phyloP scores from a whole-genome alignment of 1,140 invertebrate species.

The Neodiprion lecontei region DNA sequence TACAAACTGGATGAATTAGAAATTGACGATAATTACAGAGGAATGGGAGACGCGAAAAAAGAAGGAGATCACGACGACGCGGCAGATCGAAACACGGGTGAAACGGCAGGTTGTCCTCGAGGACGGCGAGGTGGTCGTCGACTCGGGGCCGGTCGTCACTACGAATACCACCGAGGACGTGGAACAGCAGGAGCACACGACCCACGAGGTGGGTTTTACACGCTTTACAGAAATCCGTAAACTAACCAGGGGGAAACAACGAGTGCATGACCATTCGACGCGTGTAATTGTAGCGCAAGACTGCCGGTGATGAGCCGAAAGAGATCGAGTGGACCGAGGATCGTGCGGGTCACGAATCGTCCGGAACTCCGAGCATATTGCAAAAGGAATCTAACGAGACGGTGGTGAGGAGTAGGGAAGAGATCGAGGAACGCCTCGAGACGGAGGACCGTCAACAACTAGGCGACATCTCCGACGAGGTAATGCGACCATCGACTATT shows the following conservation, averaged over 20 bases:
- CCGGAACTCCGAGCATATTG: slow-evolving; percentile 68
- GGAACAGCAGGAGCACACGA: slow-evolving; percentile 84
- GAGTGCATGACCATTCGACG: slow-evolving; percentile 47
- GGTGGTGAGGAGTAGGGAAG: slow-evolving; percentile 79
- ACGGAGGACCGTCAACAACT: slow-evolving; percentile 83
- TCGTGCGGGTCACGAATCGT: slow-evolving; percentile 65
- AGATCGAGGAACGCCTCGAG: slow-evolving; percentile 80
- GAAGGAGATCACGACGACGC: slow-evolving; percentile 84
- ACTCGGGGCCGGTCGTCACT: slow-evolving; percentile 87
- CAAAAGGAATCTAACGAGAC: slow-evolving; percentile 79
- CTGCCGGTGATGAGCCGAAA: slow-evolving; percentile 63
- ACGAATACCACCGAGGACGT: slow-evolving; percentile 89
- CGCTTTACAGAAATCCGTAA: too few species aligned
- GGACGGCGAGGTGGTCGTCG: slow-evolving; percentile 87
- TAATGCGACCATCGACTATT: slow-evolving; percentile 53
- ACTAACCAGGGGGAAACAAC: slow-evolving; percentile 11
- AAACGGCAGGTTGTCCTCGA: slow-evolving; percentile 88
- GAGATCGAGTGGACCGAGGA: slow-evolving; percentile 66
- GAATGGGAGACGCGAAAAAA: slow-evolving; percentile 91
- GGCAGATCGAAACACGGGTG: slow-evolving; percentile 87
- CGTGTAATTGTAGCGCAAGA: slow-evolving; percentile 48
- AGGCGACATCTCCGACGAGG: slow-evolving; percentile 85
- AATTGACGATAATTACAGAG: slow-evolving; percentile 66
- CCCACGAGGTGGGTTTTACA: slow-evolving; percentile 73
- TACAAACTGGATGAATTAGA: too few species aligned